A percentile compares a stretch with the other conserved stretches of the same genome.
Evolutionary conservation across 1,140 invertebrate genomes (phyloP).

Genomic region (Galendromus occidentalis): DNA sequence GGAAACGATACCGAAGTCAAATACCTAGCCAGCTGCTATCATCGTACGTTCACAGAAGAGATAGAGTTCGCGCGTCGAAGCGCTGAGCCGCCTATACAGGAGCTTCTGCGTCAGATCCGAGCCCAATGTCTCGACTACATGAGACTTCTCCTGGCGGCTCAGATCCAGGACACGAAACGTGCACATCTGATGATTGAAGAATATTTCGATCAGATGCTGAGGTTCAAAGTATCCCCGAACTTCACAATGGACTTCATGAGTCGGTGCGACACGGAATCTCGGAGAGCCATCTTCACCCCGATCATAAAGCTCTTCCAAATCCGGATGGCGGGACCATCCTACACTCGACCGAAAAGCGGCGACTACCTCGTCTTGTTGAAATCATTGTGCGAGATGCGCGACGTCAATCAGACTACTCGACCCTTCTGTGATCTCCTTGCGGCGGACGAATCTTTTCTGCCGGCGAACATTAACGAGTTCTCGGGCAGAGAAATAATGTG

Average conservation of each 20-base stretch:
- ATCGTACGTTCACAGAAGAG: not conserved
- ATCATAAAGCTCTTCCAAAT: not conserved
- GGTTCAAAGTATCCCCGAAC: not conserved
- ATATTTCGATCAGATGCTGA: not conserved
- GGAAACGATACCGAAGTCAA: not conserved
- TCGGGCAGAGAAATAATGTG: not conserved
- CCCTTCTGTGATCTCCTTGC: conserved; percentile 1
- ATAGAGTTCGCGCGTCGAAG: not conserved
- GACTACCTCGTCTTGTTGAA: not conserved
- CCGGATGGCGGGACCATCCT: not conserved
- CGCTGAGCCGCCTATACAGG: not conserved
- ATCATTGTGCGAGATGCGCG: not conserved
- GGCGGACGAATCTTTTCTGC: not conserved
- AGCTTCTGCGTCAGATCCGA: not conserved
- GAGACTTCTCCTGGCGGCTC: not conserved
- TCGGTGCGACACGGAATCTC: not conserved
- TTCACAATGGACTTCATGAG: not conserved
- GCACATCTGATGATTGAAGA: not conserved
- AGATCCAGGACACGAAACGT: not conserved
- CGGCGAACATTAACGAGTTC: not conserved
- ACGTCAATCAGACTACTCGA: not conserved
- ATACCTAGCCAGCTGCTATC: not conserved
- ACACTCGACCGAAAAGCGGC: not conserved
- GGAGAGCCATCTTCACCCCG: not conserved
- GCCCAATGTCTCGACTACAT: not conserved